phyloP scores from a whole-genome alignment of 1,140 invertebrate genomes.

The Drosophila nigrodunni region DNA sequence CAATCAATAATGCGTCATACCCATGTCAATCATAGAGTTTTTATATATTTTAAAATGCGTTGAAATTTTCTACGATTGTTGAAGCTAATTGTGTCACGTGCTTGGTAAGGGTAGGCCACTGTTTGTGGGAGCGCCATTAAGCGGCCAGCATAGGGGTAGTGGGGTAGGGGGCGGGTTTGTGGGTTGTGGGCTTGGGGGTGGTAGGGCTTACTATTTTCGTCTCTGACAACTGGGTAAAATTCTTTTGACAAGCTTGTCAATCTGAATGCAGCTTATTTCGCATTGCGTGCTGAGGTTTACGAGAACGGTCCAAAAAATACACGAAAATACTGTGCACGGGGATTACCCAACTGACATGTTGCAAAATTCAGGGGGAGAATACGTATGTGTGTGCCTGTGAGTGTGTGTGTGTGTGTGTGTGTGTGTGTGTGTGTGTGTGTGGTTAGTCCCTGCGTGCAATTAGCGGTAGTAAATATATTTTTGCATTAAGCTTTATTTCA shows the following conservation, averaged over 20 bases:
- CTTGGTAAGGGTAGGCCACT: neutral
- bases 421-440: slow-evolving; percentile 9
- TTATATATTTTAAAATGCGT: slow-evolving; percentile 20
- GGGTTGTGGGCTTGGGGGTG: neutral
- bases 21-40: slow-evolving; percentile 42
- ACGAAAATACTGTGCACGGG: slow-evolving; percentile 7
- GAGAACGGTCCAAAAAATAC: neutral
- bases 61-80: neutral
- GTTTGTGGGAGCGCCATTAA: slow-evolving; percentile 2
- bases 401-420: neutral
- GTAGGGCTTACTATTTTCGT: slow-evolving; percentile 6
- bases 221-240: slow-evolving; percentile 18
- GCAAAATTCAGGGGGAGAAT: slow-evolving; percentile 3
- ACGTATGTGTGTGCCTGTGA: neutral
- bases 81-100: slow-evolving; percentile 30
- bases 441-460: slow-evolving; percentile 34
- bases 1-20: slow-evolving; percentile 53
- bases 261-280: slow-evolving; percentile 48
- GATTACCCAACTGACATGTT: slow-evolving; percentile 41
- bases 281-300: slow-evolving; percentile 30
- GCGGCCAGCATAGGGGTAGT: slow-evolving; percentile 1
- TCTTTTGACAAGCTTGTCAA: slow-evolving; percentile 59
- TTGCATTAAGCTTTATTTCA: slow-evolving; percentile 49
- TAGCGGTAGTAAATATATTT: slow-evolving; percentile 51
- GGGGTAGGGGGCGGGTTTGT: neutral